Percentiles rank a stretch among this genome's conserved stretches.
Evolutionary conservation across 2,888 invertebrate genomes (phyloP).

Genomic region (Oxystoma pomonae): DNA sequence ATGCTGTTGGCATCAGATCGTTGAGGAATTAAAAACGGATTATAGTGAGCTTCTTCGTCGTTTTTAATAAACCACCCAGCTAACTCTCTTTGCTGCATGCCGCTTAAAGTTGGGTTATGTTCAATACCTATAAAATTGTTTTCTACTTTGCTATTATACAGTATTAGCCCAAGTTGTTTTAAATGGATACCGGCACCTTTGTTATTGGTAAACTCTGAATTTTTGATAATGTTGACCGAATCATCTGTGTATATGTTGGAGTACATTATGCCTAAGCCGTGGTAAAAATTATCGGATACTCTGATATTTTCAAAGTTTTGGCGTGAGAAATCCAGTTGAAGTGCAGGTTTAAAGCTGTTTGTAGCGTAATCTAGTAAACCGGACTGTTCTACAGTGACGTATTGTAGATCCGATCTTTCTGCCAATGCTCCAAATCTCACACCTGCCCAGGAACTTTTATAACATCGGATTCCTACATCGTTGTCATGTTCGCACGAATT

Average conservation of each 20-base stretch:
- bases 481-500: conserved; percentile 83
- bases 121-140: conserved; percentile 88
- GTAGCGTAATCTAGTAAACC: conserved; percentile 92
- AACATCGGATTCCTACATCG: conserved; percentile 85
- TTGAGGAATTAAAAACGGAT: conserved; percentile 69
- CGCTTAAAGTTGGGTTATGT: conserved; percentile 85
- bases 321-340: conserved; percentile 82
- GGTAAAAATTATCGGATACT: conserved; percentile 81
- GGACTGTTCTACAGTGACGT: conserved; percentile 84
- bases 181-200: conserved; percentile 86
- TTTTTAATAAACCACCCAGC: conserved; percentile 84
- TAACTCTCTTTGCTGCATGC: conserved; percentile 82
- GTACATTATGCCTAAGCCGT: conserved; percentile 91
- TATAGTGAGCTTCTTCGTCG: conserved; percentile 70
- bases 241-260: conserved; percentile 89
- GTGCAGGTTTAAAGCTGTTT: conserved; percentile 79
- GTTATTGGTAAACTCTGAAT: conserved; percentile 81
- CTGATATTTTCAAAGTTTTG: conserved; percentile 79
- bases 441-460: conserved; percentile 92
- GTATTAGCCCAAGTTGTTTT: conserved; percentile 79
- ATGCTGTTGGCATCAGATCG: conserved; percentile 47
- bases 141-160: conserved; percentile 73
- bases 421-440: conserved; percentile 85
- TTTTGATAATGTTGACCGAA: conserved; percentile 74
- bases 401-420: conserved; percentile 82